Evolutionary conservation across 2,113 vertebrate genomes (phyloP).

Genomic region (Eupsittula cactorum): DNA sequence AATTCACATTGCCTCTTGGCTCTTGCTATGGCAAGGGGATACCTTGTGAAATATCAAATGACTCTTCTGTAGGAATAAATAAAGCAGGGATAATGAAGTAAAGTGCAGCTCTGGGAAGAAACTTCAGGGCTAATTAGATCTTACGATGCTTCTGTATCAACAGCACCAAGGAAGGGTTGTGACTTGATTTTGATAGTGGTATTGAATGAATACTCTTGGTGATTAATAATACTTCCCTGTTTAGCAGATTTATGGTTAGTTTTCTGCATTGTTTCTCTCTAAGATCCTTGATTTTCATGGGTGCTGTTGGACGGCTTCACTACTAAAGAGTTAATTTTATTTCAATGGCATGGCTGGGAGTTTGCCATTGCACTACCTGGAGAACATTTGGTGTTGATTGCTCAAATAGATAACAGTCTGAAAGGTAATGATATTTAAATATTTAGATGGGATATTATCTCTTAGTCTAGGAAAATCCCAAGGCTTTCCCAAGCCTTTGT

Average conservation of each 20-base stretch:
- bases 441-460: slow-evolving; percentile 47
- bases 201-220: background rate
- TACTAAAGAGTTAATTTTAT: slow-evolving; percentile 24
- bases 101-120: slow-evolving; percentile 22
- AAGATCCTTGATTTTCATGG: slow-evolving; percentile 14
- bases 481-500: slow-evolving; percentile 11
- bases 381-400: slow-evolving; percentile 20
- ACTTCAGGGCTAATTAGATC: slow-evolving; percentile 12
- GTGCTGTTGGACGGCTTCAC: background rate
- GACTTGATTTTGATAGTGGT: slow-evolving; percentile 5
- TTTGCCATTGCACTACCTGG: background rate
- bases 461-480: slow-evolving; percentile 22
- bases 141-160: background rate
- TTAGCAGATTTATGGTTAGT: background rate
- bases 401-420: background rate
- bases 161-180: background rate
- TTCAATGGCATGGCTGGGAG: background rate
- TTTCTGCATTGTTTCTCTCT: background rate
- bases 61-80: background rate
- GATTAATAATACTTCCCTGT: background rate
- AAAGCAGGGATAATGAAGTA: slow-evolving; percentile 20
- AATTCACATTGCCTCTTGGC: background rate
- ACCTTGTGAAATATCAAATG: background rate
- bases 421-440: slow-evolving; percentile 39
- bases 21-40: background rate